Evolutionary conservation across 2,113 vertebrate species (phyloP), one percentile per base, ranked within the genome.

Genomic region (Corvus hawaiiensis): DNA sequence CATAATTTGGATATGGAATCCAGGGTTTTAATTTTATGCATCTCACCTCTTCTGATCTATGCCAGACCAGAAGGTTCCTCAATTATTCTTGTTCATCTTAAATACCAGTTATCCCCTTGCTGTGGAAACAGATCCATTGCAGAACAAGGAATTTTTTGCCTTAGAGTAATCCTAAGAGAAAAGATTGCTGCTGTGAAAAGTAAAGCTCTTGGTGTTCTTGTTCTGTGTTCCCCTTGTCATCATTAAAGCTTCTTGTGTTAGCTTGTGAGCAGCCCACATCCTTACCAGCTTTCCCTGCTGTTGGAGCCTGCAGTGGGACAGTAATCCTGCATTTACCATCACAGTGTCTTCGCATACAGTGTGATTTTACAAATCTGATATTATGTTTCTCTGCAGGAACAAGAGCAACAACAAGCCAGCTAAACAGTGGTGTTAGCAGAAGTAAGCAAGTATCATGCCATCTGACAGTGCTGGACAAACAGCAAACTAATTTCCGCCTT

Each of bases 301-400:
- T 82, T 96, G 79, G 46, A 85, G 35, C 89, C 87, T 90, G 84
- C 87, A 83, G 94, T 76, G 92, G 90, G 75, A 54, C 82, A 3
- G 0, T 93, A 94, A 94, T 95, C 72, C 87, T 88, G 63, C 16
- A 3, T 88, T 93, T 96, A 63, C 79, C 35, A 90, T 81, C 64
- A 23, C 84, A 35, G 71, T 83, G 54, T 76, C 85, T 88, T 94
- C 75, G 16, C 35, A 43, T 71, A 30, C 41, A 93, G 68, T n/a
- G 46, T 74, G 72, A 87, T 95, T 94, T 93, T 93, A 91, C 81
- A 91, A 84, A 90, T 85, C 67, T 71, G 73, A n/a, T 79, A 33
- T 62, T 73, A 44, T 86, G 59, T 96, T 94, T 94, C 94, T 93
- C 90, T 93, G 63, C 75, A 71, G 91, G 79, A 95, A 48, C 54